A percentile compares a stretch with the other conserved stretches of the same genome.
These are phyloP conservation scores for Musca domestica DNA, from an alignment of 1,140 invertebrate species.

Conservation along the genomic window DNA sequence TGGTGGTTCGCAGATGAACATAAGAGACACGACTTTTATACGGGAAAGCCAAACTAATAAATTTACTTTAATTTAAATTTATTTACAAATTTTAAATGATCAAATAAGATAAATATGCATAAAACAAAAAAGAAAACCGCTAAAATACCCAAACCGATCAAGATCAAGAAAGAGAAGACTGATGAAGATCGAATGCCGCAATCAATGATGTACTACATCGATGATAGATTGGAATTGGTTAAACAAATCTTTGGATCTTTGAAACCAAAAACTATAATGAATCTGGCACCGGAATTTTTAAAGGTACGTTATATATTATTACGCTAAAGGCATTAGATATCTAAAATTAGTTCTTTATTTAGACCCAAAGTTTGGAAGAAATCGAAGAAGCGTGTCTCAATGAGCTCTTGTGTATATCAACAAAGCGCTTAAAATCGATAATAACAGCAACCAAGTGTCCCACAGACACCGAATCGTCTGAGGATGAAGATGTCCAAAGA, in stretches of 20 bases:
- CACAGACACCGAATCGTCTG: slow-evolving; percentile 57
- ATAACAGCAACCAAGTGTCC: slow-evolving; percentile 59
- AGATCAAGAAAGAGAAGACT: slow-evolving; percentile 46
- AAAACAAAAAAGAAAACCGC: slow-evolving; percentile 38
- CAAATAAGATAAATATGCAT: slow-evolving; percentile 33
- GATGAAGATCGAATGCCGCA: slow-evolving; percentile 47
- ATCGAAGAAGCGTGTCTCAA: slow-evolving; percentile 64
- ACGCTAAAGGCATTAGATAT: slow-evolving; percentile 25
- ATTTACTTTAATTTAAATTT: too few relatives aligned
- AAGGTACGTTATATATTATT: slow-evolving; percentile 41
- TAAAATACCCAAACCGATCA: slow-evolving; percentile 48
- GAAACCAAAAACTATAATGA: slow-evolving; percentile 62
- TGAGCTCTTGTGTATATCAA: slow-evolving; percentile 62
- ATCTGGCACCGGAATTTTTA: slow-evolving; percentile 62
- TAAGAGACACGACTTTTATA: too few relatives aligned
- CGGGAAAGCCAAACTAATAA: too few relatives aligned
- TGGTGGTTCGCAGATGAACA: too few relatives aligned
- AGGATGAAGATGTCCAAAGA: slow-evolving; percentile 50
- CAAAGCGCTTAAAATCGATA: slow-evolving; percentile 58
- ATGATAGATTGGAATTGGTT: slow-evolving; percentile 64
- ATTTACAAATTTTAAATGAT: not conserved
- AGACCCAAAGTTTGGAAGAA: slow-evolving; percentile 59
- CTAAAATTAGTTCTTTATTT: slow-evolving; percentile 16
- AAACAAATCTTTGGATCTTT: slow-evolving; percentile 64
- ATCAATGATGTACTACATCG: slow-evolving; percentile 60